Evolutionary conservation across 2,888 invertebrate species (phyloP), one percentile per base, ranked within the genome.

Genomic region (Drosophila mimetica): DNA sequence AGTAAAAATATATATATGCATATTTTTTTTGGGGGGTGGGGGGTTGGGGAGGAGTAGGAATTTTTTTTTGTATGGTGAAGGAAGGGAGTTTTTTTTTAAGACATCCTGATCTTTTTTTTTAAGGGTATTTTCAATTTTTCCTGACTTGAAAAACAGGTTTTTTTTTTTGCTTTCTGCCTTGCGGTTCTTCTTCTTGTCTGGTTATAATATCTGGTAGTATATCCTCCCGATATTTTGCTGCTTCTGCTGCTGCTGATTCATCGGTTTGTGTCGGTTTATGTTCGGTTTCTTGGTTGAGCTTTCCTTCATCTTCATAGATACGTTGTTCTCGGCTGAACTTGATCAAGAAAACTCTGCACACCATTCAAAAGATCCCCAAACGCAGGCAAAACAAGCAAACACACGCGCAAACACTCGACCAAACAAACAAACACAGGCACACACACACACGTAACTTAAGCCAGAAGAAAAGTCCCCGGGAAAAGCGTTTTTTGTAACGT

Each of bases 1-100:
- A 91, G 90, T 90, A 91, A 91, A 91, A 91, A 90, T 90, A 89
- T 89, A 86, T 90, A 71, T 79, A 76, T 79, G 76, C 74, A 86
- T 86, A 85, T 79, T 78, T 79, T 81, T 67, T 75, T 59, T n/a
- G n/a, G n/a, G n/a, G n/a, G n/a, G n/a, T n/a, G n/a, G n/a, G n/a
- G n/a, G n/a, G n/a, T n/a, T n/a, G n/a, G 7, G 32, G 18, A 16
- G 52, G 28, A 14, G 25, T 6, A 25, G 54, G 16, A n/a, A 28
- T 13, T 57, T 64, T 25, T 25, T 47, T 53, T 53, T 66, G 13
- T 51, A 87, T 90, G 88, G 85, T 90, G 34, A 34, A 22, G 42
- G 47, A 36, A 20, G 64, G 61, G 18, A 39, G 20, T 90, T 55
- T 54, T 58, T 41, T 66, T 25, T 48, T 25, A 61, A 64, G 32